These are phyloP conservation scores for Caradrina kadenii DNA, from an alignment of 2,888 invertebrate genomes.

Conservation along the genomic window DNA sequence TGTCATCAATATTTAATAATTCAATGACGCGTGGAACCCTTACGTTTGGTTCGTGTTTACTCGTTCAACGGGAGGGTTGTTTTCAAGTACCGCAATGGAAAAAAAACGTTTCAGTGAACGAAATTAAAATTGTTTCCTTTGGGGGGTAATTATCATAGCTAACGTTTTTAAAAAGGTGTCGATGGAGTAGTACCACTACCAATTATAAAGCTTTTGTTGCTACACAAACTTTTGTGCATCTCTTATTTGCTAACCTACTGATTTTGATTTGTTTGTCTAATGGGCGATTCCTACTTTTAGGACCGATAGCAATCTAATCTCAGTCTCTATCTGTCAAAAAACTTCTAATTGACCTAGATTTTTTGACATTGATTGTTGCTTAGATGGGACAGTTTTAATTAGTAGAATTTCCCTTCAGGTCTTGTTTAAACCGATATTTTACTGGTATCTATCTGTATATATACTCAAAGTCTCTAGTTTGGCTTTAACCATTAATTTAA, in stretches of 20 bases:
- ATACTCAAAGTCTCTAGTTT: constrained; percentile 1
- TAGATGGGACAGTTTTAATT: too few relatives aligned
- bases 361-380: too few relatives aligned
- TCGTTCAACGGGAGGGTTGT: constrained; percentile 48
- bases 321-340: too few relatives aligned
- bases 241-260: neutral
- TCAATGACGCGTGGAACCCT: constrained; percentile 45
- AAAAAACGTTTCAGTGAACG: constrained; percentile 52
- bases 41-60: constrained; percentile 55
- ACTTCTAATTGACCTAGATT: too few relatives aligned
- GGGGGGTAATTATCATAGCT: constrained; percentile 52
- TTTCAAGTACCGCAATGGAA: constrained; percentile 50
- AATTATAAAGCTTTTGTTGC: constrained; percentile 3
- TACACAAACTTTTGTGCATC: neutral
- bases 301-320: too few relatives aligned
- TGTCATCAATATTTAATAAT: constrained; percentile 55
- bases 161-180: constrained; percentile 34
- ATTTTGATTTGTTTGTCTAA: neutral
- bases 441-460: too few relatives aligned
- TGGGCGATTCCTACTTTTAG: too few relatives aligned
- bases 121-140: constrained; percentile 51
- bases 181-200: constrained; percentile 1
- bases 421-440: constrained; percentile 7
- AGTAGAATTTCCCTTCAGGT: too few relatives aligned
- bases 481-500: constrained; percentile 21